Percentiles rank a stretch among this genome's conserved stretches.
These are phyloP conservation scores for Leptodactylus fallax DNA, from an alignment of 2,797 vertebrate species.

Conservation along the genomic window DNA sequence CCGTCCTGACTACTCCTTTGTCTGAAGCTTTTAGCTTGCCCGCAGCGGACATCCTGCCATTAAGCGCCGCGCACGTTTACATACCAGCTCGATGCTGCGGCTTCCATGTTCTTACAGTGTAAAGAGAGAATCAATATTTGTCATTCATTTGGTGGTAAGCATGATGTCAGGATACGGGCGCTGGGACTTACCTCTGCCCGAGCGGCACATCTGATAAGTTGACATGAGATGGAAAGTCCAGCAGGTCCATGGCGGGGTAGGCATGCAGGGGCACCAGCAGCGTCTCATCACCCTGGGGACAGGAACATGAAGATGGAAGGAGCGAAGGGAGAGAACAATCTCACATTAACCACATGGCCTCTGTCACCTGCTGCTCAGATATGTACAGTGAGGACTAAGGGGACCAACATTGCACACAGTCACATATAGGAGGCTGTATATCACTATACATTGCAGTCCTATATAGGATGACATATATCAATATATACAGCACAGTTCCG, in stretches of 20 bases:
- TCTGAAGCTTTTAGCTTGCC: constrained; percentile 26
- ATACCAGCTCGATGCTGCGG: constrained; percentile 23
- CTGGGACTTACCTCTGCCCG: constrained; percentile 84
- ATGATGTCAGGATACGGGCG: neutral
- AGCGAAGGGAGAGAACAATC: neutral
- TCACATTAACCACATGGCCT: no score
- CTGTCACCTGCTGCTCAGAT: no score
- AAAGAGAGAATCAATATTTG: constrained; percentile 45
- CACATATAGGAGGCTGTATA: neutral
- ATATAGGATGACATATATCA: neutral
- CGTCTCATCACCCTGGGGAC: constrained; percentile 81
- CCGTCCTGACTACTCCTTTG: constrained; percentile 13
- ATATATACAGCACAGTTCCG: neutral
- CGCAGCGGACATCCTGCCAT: constrained; percentile 29
- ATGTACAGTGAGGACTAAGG: no score
- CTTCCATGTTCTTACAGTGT: neutral
- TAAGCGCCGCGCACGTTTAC: constrained; percentile 7
- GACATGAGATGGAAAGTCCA: constrained; percentile 86
- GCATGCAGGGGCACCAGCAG: constrained; percentile 89
- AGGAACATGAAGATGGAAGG: neutral
- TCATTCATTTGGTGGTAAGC: constrained; percentile 30
- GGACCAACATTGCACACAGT: no score
- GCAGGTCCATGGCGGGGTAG: constrained; percentile 85
- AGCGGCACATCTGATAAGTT: constrained; percentile 82
- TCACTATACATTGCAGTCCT: neutral